These are phyloP conservation scores for Microtus oregoni DNA, from an alignment of 2,113 vertebrate genomes.

Conservation along the genomic window DNA sequence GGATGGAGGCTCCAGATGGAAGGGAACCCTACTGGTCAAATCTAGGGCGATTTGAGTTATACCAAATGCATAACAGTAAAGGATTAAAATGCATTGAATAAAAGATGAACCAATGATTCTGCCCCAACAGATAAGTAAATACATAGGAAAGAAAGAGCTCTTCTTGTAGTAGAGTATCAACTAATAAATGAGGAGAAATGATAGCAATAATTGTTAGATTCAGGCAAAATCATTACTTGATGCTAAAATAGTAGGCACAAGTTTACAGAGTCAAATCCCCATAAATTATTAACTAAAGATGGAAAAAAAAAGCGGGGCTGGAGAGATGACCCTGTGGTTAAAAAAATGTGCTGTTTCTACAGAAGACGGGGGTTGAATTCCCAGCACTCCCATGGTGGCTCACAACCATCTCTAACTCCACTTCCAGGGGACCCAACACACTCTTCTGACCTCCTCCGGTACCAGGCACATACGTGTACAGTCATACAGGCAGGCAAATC, in stretches of 20 bases:
- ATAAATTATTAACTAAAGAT: constrained; percentile 27
- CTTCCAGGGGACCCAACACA: no score
- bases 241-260: neutral
- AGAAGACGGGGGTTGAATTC: neutral
- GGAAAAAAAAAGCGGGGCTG: neutral
- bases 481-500: neutral
- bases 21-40: neutral
- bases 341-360: neutral
- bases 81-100: neutral
- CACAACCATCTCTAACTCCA: neutral
- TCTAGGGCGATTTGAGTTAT: neutral
- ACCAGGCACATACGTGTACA: neutral
- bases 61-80: neutral
- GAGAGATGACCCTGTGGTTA: neutral
- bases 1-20: neutral
- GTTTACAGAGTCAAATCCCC: neutral
- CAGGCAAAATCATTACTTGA: neutral
- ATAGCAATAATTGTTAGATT: neutral
- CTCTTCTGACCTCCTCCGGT: neutral
- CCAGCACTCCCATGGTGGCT: neutral
- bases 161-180: neutral
- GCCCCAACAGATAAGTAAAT: neutral
- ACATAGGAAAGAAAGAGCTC: neutral
- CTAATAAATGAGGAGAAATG: neutral
- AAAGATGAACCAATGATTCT: neutral